Conservation (phyloP, 2,113 vertebrate genomes). For the Panthera uncia region DNA sequence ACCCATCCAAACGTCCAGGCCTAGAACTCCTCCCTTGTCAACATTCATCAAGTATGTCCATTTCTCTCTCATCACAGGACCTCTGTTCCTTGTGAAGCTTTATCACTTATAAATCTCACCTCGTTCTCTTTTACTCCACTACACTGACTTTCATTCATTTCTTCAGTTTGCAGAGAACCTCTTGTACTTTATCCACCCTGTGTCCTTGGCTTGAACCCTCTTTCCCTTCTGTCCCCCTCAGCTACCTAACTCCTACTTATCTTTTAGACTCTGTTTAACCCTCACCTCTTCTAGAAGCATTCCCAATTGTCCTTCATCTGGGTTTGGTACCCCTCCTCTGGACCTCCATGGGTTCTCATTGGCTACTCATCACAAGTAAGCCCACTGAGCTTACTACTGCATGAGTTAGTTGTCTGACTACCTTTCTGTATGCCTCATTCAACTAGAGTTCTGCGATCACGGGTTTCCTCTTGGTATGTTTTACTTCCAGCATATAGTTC, state of each 20-base stretch:
- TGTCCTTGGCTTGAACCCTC: background rate
- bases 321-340: background rate
- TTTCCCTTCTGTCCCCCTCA: too few species aligned
- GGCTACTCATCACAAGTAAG: too few species aligned
- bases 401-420: background rate
- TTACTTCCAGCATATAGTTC: background rate
- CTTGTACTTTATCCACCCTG: background rate
- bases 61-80: background rate
- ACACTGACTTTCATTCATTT: background rate
- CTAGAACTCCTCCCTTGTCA: background rate
- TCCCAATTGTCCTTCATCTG: background rate
- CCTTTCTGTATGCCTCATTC: background rate
- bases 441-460: background rate
- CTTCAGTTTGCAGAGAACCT: background rate
- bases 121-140: background rate
- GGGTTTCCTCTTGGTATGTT: background rate
- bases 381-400: too few species aligned
- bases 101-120: background rate
- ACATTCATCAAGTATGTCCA: background rate
- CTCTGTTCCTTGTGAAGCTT: background rate
- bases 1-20: background rate
- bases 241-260: background rate
- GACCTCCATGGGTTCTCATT: background rate
- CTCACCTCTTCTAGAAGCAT: background rate
- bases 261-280: background rate